phyloP scores from a whole-genome alignment of 2,888 invertebrate species.

The Calameuta pallipes region DNA sequence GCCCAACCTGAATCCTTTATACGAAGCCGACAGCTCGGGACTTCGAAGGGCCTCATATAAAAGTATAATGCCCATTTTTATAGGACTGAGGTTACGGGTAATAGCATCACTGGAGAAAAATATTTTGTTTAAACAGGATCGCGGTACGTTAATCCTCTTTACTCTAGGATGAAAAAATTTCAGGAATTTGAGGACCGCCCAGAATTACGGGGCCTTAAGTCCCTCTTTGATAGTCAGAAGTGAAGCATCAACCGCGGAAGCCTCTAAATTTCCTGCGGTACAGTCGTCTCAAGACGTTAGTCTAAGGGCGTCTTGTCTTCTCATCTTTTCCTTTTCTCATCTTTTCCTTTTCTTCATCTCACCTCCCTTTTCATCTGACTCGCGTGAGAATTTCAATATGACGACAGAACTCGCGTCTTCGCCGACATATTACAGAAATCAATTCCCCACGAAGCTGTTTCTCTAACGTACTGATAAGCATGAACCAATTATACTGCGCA shows the following conservation, averaged over 20 bases:
- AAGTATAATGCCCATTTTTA: conserved; percentile 38
- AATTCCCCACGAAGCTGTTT: conserved; percentile 31
- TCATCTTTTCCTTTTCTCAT: background rate
- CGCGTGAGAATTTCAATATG: conserved; percentile 37
- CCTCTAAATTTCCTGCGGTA: background rate
- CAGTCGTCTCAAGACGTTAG: background rate
- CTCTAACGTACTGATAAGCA: conserved; percentile 40
- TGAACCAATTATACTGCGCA: conserved; percentile 47
- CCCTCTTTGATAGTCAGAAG: background rate
- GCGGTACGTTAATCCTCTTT: background rate
- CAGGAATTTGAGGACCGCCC: background rate
- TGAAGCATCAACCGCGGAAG: background rate
- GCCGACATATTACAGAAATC: conserved; percentile 28
- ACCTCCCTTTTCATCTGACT: background rate
- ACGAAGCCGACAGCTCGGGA: background rate
- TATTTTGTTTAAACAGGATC: conserved; percentile 47
- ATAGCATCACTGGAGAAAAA: conserved; percentile 22
- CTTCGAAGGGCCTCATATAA: background rate
- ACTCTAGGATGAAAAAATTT: background rate
- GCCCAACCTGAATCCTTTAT: background rate
- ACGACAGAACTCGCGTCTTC: conserved; percentile 7
- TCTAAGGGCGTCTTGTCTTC: background rate
- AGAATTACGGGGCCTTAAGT: background rate
- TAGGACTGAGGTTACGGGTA: conserved; percentile 22
- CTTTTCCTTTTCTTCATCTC: background rate